Evolutionary conservation across 2,797 vertebrate species (phyloP).

Genomic region (Darevskia mixta): DNA sequence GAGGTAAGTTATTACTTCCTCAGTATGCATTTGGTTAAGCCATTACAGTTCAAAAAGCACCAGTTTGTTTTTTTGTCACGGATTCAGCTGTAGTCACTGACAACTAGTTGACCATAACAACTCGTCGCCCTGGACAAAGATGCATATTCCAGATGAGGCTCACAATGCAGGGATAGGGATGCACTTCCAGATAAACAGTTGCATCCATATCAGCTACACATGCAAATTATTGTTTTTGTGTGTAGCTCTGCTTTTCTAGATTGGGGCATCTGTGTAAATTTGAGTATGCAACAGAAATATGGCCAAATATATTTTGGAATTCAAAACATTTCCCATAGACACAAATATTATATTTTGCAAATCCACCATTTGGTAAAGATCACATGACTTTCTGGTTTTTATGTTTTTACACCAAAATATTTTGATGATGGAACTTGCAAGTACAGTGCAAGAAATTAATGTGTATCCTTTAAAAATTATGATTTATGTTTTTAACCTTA

Average conservation of each 20-base stretch:
- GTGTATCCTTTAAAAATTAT: constrained; percentile 51
- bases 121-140: neutral
- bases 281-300: constrained; percentile 71
- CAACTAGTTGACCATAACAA: neutral
- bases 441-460: constrained; percentile 63
- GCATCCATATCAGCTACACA: neutral
- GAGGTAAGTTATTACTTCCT: constrained; percentile 46
- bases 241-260: neutral
- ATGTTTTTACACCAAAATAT: constrained; percentile 69
- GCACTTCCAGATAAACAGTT: neutral
- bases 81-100: neutral
- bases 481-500: constrained; percentile 64
- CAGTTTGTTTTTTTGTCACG: constrained; percentile 34
- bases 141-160: neutral
- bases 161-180: neutral
- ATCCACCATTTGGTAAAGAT: constrained; percentile 59
- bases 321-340: constrained; percentile 67
- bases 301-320: constrained; percentile 77
- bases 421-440: constrained; percentile 69
- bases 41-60: neutral
- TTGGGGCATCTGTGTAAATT: constrained; percentile 30
- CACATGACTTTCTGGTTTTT: constrained; percentile 48
- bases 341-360: constrained; percentile 57
- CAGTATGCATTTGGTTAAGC: constrained; percentile 36
- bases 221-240: neutral